These are phyloP conservation scores for Achlya flavicornis DNA, from an alignment of 2,888 invertebrate species.

Conservation along the genomic window DNA sequence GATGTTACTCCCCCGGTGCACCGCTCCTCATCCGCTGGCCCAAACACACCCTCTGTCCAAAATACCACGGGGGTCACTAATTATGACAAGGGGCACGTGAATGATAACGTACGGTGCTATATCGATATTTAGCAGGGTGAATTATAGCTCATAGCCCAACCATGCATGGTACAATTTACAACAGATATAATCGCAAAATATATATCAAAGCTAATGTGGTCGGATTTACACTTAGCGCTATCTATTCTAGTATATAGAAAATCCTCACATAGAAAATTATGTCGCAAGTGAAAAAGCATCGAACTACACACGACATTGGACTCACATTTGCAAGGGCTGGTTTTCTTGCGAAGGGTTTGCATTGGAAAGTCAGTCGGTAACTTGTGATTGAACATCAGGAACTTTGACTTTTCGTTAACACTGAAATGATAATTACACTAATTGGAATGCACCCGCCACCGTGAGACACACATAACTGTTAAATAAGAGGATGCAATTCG, in stretches of 20 bases:
- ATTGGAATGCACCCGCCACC: conserved; percentile 59
- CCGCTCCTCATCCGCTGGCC: conserved; percentile 62
- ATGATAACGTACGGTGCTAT: conserved; percentile 34
- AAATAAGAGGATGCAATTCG: conserved; percentile 55
- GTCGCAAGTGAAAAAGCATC: conserved; percentile 45
- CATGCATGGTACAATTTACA: conserved; percentile 74
- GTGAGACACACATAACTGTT: conserved; percentile 43
- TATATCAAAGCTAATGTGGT: conserved; percentile 71
- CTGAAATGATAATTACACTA: conserved; percentile 76
- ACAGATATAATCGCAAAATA: conserved; percentile 60
- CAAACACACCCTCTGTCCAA: conserved; percentile 81
- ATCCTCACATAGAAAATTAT: conserved; percentile 39
- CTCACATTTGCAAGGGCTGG: conserved; percentile 97
- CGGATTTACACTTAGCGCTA: conserved; percentile 68
- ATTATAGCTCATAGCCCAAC: conserved; percentile 50
- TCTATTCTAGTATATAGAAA: conserved; percentile 65
- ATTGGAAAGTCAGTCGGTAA: conserved; percentile 86
- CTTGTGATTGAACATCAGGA: conserved; percentile 84
- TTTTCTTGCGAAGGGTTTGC: conserved; percentile 97
- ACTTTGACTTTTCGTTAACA: conserved; percentile 58
- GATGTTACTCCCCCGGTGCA: conserved; percentile 62
- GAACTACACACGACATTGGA: conserved; percentile 64
- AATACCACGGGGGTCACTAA: conserved; percentile 73
- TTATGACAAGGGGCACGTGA: conserved; percentile 59
- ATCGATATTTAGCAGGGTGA: conserved; percentile 56